Base-by-base conservation (phyloP, 2,113 vertebrate species). In the Oryzias javanicus region DNA sequence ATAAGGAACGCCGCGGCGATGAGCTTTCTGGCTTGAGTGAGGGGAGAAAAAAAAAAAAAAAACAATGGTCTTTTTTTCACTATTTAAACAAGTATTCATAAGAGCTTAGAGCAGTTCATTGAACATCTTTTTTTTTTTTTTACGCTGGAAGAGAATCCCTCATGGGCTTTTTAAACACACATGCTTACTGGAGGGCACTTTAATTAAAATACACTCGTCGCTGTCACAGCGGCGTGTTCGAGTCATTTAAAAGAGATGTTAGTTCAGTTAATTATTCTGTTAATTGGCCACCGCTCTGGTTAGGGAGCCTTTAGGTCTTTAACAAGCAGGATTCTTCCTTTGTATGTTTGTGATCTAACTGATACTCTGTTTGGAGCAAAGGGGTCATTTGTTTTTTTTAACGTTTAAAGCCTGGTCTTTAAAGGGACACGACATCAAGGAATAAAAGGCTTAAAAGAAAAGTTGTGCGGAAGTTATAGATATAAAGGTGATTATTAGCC, bases 121-220 rank as follows among this genome's bases (percentile, higher is more conserved):
- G 74, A 81, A 75, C 79, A 63, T 83, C 79, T 82, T 79, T 74
- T 70, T 70, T 79, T 74, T 70, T 86, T 70, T 79, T 74, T 70
- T 86, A 68, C 48, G 54, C 44, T 25, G 53, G 57, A 74, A 76
- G 75, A 52, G 65, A 51, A 67, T 77, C 67, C 68, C 79, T 67
- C 55, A 10, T 60, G 75, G 79, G 81, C 76, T 83, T 84, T 82
- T 67, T 64, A 70, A 84, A 79, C 22, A 62, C 76, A 64, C 71
- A 35, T 42, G 44, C 80, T 88, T 80, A 88, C 80, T 79, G 68
- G 72, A 85, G 86, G 86, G 67, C 79, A 74, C 82, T 86, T 87
- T 86, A 87, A 91, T 90, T 90, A 90, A 86, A 87, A 83, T 53
- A 62, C 87, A 72, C 78, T 81, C 55, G 60, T 73, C 20, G 77